These are phyloP conservation scores for Rotaria macrura DNA, from an alignment of 2,888 invertebrate species.

Conservation along the genomic window DNA sequence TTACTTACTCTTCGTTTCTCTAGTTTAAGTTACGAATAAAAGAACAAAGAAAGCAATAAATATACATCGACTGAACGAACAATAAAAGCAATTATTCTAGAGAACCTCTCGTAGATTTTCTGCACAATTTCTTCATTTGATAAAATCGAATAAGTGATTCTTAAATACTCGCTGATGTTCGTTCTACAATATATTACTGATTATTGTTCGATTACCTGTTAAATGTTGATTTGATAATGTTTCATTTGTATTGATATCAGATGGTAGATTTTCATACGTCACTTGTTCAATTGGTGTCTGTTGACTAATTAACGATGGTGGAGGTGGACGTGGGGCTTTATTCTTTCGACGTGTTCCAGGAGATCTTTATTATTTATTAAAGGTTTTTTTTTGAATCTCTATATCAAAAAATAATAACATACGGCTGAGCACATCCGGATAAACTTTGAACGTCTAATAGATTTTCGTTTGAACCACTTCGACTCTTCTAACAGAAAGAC, in stretches of 20 bases:
- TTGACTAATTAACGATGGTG: background rate
- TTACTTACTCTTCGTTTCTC: too few relatives aligned
- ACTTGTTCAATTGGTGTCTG: background rate
- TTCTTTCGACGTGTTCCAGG: conserved; percentile 1
- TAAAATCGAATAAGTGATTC: background rate
- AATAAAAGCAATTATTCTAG: background rate
- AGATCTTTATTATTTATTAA: background rate
- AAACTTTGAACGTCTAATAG: background rate
- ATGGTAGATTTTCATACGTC: too few relatives aligned
- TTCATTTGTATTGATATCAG: background rate
- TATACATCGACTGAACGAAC: background rate
- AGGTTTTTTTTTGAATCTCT: background rate
- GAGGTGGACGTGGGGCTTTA: background rate
- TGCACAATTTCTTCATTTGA: background rate
- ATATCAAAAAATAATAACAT: background rate
- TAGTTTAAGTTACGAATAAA: background rate
- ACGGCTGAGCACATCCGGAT: background rate
- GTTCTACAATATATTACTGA: background rate
- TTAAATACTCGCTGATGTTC: background rate
- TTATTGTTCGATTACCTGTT: background rate
- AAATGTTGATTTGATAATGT: background rate
- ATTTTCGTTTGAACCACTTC: background rate
- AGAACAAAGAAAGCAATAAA: background rate
- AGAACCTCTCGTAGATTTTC: background rate
- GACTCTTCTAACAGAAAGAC: background rate